Evolutionary conservation across 2,113 vertebrate species (phyloP).

Genomic region (Saccopteryx bilineata): DNA sequence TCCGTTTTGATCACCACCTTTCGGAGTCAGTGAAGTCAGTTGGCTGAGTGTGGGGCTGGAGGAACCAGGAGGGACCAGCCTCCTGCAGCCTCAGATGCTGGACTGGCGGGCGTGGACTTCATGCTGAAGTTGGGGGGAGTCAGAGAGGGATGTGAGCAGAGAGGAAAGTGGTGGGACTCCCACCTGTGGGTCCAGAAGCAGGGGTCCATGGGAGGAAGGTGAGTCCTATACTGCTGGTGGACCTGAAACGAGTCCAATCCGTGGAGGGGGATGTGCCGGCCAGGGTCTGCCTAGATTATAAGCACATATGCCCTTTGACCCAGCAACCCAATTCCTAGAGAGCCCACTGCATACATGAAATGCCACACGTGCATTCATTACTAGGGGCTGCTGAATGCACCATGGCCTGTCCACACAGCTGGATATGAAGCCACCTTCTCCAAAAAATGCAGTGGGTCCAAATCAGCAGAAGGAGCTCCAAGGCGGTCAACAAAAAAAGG

Average conservation of each 20-base stretch:
- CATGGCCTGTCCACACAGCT: not conserved
- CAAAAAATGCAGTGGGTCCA: not conserved
- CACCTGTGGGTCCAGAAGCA: not conserved
- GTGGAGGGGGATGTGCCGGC: not conserved
- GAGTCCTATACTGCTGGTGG: not conserved
- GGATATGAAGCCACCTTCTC: not conserved
- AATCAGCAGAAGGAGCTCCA: not conserved
- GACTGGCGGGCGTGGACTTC: not conserved
- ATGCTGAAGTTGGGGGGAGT: not conserved
- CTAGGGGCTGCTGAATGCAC: not conserved
- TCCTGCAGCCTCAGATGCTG: not conserved
- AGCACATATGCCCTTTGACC: not conserved
- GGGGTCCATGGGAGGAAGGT: not conserved
- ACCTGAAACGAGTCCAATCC: no score
- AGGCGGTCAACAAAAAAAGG: not conserved
- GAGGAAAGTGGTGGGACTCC: not conserved
- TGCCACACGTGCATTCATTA: fast-evolving
- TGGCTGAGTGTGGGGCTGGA: not conserved
- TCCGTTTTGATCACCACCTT: not conserved
- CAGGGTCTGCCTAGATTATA: not conserved
- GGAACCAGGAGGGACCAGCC: not conserved
- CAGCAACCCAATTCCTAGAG: not conserved
- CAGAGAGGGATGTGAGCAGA: not conserved
- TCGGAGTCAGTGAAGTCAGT: no score
- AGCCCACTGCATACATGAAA: not conserved